Base-by-base conservation (phyloP, 2,888 invertebrate genomes). In the Meliscaeva auricollis region DNA sequence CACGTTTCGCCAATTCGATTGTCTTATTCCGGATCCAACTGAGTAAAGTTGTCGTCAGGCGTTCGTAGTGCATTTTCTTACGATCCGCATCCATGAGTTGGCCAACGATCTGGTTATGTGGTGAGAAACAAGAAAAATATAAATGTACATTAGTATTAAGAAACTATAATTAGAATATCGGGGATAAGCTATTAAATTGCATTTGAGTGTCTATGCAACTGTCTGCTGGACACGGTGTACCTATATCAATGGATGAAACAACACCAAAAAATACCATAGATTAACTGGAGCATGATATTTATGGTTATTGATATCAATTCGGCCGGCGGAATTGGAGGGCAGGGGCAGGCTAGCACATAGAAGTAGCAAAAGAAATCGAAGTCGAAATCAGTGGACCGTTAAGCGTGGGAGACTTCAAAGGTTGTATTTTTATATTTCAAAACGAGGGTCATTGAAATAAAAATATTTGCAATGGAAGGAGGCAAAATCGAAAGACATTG, bases 61-160 rank as follows among this genome's bases (percentile, higher is more conserved):
- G 94, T 89, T 97, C 97, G 93, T 99, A 99, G 88, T 96, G 96
- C 13, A 95, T 94, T 92, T 98, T 98, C 94, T 97, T 96, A 77
- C 96, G 96, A 91, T 99, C 99, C 54, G 97, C 96, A 90, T 98
- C 98, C 95, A 98, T 97, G 94, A 99, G 95, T 93, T 98, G 98
- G 6, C 97, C 97, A 84, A 99, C 96, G 90, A 99, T 98, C 98
- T 98, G 9, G 91, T 26, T 26, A n/a, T 64, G 70, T 38, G 73
- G 78, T 69, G 69, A 41, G 74, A n/a, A n/a, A n/a, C n/a, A n/a
- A 68, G 64, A 69, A 22, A 73, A 26, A 64, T 35, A 50, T 50
- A n/a, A 2, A 64, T 4, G 15, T 17, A 22, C n/a, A n/a, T n/a
- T n/a, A n/a, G n/a, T n/a, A n/a, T n/a, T n/a, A 20, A 9, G 17